These are phyloP conservation scores for Drosophila falleni DNA, from an alignment of 2,888 invertebrate genomes.

Conservation along the genomic window DNA sequence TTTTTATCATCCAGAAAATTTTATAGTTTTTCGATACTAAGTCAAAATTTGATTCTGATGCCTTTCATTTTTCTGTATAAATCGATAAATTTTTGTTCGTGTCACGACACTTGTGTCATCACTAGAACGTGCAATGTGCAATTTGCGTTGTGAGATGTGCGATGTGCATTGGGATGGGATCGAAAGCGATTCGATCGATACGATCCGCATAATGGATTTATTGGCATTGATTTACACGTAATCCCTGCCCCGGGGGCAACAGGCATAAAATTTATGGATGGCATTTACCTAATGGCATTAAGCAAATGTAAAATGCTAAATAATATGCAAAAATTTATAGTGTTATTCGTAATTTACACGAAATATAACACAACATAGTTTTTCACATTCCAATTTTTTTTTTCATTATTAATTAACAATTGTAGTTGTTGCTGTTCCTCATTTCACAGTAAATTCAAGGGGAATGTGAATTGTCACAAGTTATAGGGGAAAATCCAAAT, in stretches of 20 bases:
- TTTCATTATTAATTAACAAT: conserved; percentile 8
- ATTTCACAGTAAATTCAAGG: conserved; percentile 2
- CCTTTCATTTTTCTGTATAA: too few relatives aligned
- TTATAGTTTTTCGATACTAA: too few relatives aligned
- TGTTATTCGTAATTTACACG: conserved; percentile 75
- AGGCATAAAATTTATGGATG: conserved; percentile 71
- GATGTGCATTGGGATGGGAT: not conserved
- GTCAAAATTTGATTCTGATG: too few relatives aligned
- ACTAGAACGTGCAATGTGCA: not conserved
- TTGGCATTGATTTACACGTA: conserved; percentile 60
- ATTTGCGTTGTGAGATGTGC: not conserved
- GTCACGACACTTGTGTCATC: conserved; percentile 13
- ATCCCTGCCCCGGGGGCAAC: conserved; percentile 17
- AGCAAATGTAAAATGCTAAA: conserved; percentile 48
- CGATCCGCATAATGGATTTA: conserved; percentile 61
- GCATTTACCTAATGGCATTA: conserved; percentile 72
- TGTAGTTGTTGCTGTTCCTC: not conserved
- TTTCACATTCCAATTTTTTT: conserved; percentile 4
- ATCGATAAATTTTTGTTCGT: not conserved
- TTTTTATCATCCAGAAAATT: too few relatives aligned
- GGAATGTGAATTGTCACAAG: conserved; percentile 6
- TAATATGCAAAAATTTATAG: conserved; percentile 64
- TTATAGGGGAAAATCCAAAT: not conserved
- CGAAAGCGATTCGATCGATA: conserved; percentile 30
- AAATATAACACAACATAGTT: conserved; percentile 60